Evolutionary conservation across 2,888 invertebrate genomes (phyloP).

Genomic region (Temnothorax unifasciatus): DNA sequence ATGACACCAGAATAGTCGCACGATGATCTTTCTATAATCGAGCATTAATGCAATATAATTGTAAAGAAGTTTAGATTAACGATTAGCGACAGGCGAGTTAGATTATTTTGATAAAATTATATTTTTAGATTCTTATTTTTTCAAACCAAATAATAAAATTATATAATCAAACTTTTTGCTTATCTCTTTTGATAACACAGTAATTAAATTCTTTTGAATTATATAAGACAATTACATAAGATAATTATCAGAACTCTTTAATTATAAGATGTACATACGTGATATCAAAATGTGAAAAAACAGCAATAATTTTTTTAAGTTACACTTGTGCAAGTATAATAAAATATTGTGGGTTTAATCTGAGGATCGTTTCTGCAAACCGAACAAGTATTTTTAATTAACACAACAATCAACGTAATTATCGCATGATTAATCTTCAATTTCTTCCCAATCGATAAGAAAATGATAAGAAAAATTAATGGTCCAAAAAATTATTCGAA

Average conservation of each 20-base stretch:
- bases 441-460: background rate
- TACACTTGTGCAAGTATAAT: background rate
- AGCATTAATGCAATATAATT: background rate
- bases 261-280: too few relatives aligned
- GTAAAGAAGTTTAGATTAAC: background rate
- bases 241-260: too few relatives aligned
- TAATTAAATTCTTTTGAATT: background rate
- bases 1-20: conserved; percentile 90
- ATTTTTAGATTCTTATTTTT: background rate
- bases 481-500: background rate
- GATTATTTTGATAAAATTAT: background rate
- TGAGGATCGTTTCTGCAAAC: background rate
- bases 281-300: too few relatives aligned
- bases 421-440: background rate
- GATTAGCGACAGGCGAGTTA: too few relatives aligned
- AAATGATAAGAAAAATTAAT: background rate
- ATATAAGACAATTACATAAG: too few relatives aligned
- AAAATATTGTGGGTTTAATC: background rate
- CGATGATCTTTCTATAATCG: conserved; percentile 88
- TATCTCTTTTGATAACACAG: background rate
- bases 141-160: background rate
- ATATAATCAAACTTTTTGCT: background rate
- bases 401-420: too few relatives aligned
- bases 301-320: background rate
- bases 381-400: background rate